These are phyloP conservation scores for Drosophila monieri DNA, from an alignment of 2,888 invertebrate species.

Conservation along the genomic window DNA sequence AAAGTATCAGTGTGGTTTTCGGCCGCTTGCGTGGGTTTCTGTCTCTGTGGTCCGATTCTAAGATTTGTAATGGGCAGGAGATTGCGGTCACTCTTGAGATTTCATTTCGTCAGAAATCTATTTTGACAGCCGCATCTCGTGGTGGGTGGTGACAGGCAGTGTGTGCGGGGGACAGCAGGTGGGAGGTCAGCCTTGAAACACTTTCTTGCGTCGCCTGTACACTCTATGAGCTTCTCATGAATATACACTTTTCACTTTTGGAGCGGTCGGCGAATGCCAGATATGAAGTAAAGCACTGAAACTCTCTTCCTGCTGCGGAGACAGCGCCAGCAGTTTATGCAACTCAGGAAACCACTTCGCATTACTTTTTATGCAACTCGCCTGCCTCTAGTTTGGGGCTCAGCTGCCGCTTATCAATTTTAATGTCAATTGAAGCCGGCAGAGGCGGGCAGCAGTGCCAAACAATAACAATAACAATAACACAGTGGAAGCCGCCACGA, in stretches of 20 bases:
- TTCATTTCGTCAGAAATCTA: conserved; percentile 29
- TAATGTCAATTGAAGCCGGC: conserved; percentile 67
- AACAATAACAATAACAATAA: conserved; percentile 56
- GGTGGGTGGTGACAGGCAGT: conserved; percentile 14
- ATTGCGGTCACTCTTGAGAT: conserved; percentile 57
- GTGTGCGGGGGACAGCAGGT: conserved; percentile 23
- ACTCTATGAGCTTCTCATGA: too few relatives aligned
- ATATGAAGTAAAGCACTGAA: conserved; percentile 23
- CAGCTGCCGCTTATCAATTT: conserved; percentile 69
- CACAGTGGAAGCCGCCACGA: conserved; percentile 12
- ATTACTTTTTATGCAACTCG: conserved; percentile 75
- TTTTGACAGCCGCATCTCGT: conserved; percentile 33
- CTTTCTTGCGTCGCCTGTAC: conserved; percentile 15
- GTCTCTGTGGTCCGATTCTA: conserved; percentile 28
- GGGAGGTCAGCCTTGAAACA: conserved; percentile 65
- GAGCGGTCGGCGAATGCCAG: conserved; percentile 15
- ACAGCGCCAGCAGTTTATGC: conserved; percentile 55
- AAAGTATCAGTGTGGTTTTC: conserved; percentile 41
- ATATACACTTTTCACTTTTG: conserved; percentile 18
- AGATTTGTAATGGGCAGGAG: conserved; percentile 47
- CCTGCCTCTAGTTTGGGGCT: conserved; percentile 46
- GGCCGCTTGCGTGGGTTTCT: conserved; percentile 39
- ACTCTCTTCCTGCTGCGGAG: conserved; percentile 70
- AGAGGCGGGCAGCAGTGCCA: conserved; percentile 29
- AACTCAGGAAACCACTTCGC: conserved; percentile 71